Evolutionary conservation across 2,888 invertebrate species (phyloP), one percentile per base, ranked within the genome.

Genomic region (Acleris cristana): DNA sequence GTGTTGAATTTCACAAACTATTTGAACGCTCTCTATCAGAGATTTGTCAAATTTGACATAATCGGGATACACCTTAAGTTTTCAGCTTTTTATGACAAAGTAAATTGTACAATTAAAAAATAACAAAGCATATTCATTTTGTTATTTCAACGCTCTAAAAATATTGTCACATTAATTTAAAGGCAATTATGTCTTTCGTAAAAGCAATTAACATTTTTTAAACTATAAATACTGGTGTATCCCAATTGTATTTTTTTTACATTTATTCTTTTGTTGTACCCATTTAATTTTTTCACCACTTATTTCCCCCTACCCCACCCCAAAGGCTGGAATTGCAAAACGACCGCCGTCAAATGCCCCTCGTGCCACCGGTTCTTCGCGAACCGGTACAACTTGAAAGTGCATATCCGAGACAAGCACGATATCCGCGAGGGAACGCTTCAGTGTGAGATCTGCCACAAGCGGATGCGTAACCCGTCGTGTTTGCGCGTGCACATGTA

Each of bases 361-460:
- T 94, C 94, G 71, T 95, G 95, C 81, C 94, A 94, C 77, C 90
- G 94, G 75, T 94, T 94, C 85, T 95, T 95, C 82, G 95, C 94
- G 65, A 95, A 95, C 83, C 94, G 95, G 7, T 95, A 95, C 89
- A 96, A 96, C 84, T 87, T 96, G 79, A 96, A 96, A 83, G 94
- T 96, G 49, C 96, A 96, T 80, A 94, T 96, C 56, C 91, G 95
- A 34, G 96, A 96, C 84, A 95, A 95, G 79, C 96, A 96, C 80
- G 95, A 95, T 77, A 94, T 94, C 12, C 93, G 94, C 72, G 94
- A 95, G 77, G 95, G 94, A 26, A 94, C 94, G 70, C 89, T 96
- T 65, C 95, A 95, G 76, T 96, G 96, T 84, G 94, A 94, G 73
- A 93, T 95, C 65, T 96, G 96, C 80, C 95, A 95, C 75, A 96